Evolutionary conservation across 1,140 invertebrate species (phyloP).

Genomic region (Archegozetes longisetosus): DNA sequence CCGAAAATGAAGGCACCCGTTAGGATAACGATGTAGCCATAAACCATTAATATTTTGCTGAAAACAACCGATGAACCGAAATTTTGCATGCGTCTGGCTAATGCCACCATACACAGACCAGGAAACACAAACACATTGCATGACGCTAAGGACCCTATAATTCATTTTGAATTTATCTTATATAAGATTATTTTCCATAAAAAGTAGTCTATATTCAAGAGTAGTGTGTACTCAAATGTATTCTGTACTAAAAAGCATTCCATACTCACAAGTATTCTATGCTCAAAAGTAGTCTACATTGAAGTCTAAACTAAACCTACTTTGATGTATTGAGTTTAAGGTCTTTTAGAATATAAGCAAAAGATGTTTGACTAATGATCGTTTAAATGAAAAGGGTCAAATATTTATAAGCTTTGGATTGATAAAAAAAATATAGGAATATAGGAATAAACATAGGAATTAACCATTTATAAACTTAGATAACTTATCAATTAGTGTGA

Average conservation of each 20-base stretch:
- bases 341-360: no score
- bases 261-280: background rate
- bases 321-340: background rate
- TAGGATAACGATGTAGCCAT: slow-evolving; percentile 6
- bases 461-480: no score
- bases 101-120: slow-evolving; percentile 15
- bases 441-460: no score
- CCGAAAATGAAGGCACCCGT: slow-evolving; percentile 16
- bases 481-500: no score
- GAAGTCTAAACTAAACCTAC: background rate
- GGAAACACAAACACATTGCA: slow-evolving; percentile 20
- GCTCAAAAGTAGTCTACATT: background rate
- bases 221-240: background rate
- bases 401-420: no score
- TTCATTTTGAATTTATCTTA: background rate
- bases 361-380: no score
- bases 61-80: background rate
- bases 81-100: slow-evolving; percentile 2
- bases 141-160: slow-evolving; percentile 31
- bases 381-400: no score
- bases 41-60: background rate
- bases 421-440: no score
- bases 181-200: background rate
- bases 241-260: background rate
- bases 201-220: background rate